These are phyloP conservation scores for Drosophila subobscura DNA, from an alignment of 1,140 invertebrate genomes.

Conservation along the genomic window DNA sequence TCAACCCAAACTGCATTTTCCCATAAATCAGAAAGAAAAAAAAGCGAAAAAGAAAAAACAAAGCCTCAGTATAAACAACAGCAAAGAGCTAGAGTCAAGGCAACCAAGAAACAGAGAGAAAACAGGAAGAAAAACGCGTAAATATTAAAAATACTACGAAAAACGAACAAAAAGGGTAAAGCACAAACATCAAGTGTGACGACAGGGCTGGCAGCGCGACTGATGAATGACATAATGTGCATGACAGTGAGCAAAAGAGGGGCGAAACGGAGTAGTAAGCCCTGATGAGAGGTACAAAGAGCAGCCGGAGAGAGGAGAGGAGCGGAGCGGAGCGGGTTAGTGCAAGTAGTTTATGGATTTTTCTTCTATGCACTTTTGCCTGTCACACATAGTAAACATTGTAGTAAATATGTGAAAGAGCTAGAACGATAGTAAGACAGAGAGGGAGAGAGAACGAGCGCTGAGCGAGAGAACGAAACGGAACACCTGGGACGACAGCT, in stretches of 20 bases:
- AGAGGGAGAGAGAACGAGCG: conserved; percentile 1
- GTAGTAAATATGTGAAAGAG: conserved; percentile 67
- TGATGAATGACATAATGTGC: conserved; percentile 79
- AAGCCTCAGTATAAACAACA: conserved; percentile 44
- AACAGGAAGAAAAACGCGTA: conserved; percentile 66
- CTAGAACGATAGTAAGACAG: conserved; percentile 15
- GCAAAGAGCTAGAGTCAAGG: not conserved
- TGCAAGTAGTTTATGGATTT: conserved; percentile 79
- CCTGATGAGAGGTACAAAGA: too few species aligned
- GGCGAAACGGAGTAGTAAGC: not conserved
- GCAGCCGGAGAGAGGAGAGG: not conserved
- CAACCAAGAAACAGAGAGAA: conserved; percentile 32
- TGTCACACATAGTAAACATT: conserved; percentile 78
- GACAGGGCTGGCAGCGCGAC: conserved; percentile 17
- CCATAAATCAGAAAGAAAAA: conserved; percentile 57
- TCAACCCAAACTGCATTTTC: conserved; percentile 46
- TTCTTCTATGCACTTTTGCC: conserved; percentile 39
- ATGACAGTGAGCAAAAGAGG: conserved; percentile 25
- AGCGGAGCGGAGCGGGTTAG: not conserved
- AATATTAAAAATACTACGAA: conserved; percentile 68
- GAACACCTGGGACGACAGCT: conserved; percentile 6
- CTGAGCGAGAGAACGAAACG: conserved; percentile 1
- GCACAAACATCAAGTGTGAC: conserved; percentile 22
- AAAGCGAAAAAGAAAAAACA: conserved; percentile 30
- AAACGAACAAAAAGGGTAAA: conserved; percentile 51